Conservation (phyloP, 2,113 vertebrate species). For the Rhipidura dahli region DNA sequence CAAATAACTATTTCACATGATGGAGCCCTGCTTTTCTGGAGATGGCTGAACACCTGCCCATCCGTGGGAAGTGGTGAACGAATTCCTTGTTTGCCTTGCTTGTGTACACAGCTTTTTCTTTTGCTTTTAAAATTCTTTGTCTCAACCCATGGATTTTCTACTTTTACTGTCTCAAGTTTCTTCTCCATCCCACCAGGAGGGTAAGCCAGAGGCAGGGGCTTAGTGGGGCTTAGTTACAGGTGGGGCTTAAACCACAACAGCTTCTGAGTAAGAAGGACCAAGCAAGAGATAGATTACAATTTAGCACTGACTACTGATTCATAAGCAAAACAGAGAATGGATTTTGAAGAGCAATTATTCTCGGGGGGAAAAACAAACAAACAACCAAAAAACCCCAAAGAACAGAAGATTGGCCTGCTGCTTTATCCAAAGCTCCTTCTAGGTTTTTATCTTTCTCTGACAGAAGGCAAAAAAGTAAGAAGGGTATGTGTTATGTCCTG, state of each 20-base stretch:
- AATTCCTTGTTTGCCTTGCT: not conserved
- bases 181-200: not conserved
- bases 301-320: not conserved
- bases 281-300: not conserved
- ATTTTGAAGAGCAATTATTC: not conserved
- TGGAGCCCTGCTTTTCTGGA: not conserved
- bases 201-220: not conserved
- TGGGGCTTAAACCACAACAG: not conserved
- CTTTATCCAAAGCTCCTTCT: not conserved
- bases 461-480: not conserved
- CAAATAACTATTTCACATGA: fast-evolving
- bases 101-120: not conserved
- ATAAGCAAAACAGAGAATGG: not conserved
- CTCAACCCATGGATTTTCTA: not conserved
- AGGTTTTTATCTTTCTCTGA: not conserved
- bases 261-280: not conserved
- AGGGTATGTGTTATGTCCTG: not conserved
- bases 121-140: not conserved
- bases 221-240: not conserved
- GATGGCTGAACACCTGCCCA: not conserved
- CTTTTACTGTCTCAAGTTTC: not conserved
- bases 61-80: not conserved
- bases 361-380: not conserved
- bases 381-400: no score
- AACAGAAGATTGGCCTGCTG: not conserved